Conservation (phyloP, 2,113 vertebrate genomes). For the Amblyornis subalaris region DNA sequence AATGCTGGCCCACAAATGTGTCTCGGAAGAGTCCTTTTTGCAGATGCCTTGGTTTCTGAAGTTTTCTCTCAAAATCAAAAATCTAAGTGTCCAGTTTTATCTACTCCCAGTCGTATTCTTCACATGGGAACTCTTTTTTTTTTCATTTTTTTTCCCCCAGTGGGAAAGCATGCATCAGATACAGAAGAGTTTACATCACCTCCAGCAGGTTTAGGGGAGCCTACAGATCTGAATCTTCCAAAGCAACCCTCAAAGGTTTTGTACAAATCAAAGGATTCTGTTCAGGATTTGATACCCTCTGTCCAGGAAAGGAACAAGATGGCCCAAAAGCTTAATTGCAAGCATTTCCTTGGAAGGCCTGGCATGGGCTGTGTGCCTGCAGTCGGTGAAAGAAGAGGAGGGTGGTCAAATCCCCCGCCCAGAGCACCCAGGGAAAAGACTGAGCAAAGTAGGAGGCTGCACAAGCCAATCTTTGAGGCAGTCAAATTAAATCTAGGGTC, state of each 20-base stretch:
- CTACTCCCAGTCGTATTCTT: neutral
- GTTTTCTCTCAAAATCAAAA: neutral
- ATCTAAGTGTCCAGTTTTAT: neutral
- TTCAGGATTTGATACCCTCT: neutral
- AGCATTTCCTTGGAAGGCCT: neutral
- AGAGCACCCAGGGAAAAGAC: neutral
- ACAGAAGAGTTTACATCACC: neutral
- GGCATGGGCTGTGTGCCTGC: accelerated
- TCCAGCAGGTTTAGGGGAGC: neutral
- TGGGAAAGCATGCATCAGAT: neutral
- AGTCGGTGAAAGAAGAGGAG: neutral
- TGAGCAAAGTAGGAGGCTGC: accelerated
- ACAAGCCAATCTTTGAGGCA: neutral
- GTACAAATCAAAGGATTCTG: neutral
- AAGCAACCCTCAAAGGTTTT: accelerated
- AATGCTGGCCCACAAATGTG: neutral
- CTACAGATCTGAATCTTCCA: neutral
- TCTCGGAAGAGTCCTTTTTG: neutral
- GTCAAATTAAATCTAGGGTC: neutral
- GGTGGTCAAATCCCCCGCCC: neutral
- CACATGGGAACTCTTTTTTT: neutral
- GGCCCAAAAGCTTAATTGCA: neutral
- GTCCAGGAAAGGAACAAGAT: neutral
- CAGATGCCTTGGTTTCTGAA: neutral
- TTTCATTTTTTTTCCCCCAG: neutral